A percentile compares a stretch with the other conserved stretches of the same genome.
phyloP scores from a whole-genome alignment of 1,140 invertebrate genomes.

The Matsumurasca onukii region DNA sequence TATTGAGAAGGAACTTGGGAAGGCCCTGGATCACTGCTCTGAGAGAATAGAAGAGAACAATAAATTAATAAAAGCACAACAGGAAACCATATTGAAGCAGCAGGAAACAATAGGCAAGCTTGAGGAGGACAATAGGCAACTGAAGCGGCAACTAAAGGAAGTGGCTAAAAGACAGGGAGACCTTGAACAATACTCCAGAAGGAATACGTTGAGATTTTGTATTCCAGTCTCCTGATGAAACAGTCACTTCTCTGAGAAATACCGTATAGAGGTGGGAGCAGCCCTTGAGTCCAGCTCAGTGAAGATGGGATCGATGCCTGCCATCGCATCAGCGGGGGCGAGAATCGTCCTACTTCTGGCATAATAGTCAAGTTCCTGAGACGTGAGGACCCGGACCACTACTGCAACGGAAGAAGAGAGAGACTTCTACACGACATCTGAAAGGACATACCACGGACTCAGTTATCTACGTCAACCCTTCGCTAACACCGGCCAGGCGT shows the following conservation, averaged over 20 bases:
- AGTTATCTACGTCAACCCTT: neutral
- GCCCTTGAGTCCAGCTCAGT: neutral
- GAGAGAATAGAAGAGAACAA: neutral
- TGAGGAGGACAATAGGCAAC: neutral
- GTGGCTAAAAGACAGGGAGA: neutral
- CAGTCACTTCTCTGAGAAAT: neutral
- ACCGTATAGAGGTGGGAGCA: neutral
- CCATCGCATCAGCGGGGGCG: neutral
- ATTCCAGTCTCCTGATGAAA: neutral
- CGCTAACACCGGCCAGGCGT: neutral
- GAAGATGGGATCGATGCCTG: neutral
- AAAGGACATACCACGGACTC: neutral
- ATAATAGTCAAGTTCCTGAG: slow-evolving; percentile 7
- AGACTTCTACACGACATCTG: neutral
- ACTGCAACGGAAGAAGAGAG: neutral
- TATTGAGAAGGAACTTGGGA: neutral
- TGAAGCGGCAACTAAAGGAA: neutral
- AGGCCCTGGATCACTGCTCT: neutral
- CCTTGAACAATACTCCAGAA: neutral
- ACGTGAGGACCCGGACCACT: neutral
- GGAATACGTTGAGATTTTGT: neutral
- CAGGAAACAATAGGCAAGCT: neutral
- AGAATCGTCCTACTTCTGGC: neutral
- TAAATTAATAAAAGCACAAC: neutral
- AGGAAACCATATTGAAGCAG: neutral